These are phyloP conservation scores for Chrysopilus asiliformis DNA, from an alignment of 2,888 invertebrate genomes.

Conservation along the genomic window DNA sequence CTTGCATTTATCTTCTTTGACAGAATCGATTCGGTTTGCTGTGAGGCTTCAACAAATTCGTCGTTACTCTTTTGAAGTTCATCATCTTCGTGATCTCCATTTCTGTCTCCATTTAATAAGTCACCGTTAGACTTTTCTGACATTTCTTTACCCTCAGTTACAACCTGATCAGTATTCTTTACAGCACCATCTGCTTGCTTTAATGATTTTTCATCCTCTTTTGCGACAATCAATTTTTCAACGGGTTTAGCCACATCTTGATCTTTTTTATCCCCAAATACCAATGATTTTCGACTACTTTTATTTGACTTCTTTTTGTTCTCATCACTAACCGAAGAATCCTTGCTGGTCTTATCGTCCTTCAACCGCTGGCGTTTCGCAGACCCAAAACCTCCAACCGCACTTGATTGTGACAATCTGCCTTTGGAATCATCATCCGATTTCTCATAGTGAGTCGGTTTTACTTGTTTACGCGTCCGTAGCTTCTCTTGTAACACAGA, in stretches of 20 bases:
- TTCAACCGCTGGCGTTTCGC: not conserved
- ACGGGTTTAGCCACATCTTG: too few relatives aligned
- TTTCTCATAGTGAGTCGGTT: too few relatives aligned
- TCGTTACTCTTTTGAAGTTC: too few relatives aligned
- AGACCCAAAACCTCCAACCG: not conserved
- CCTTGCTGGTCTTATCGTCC: not conserved
- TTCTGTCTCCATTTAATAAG: not conserved
- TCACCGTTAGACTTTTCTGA: too few relatives aligned
- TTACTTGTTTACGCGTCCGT: not conserved
- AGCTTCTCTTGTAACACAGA: constrained; percentile 4
- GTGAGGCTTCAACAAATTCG: constrained; percentile 11
- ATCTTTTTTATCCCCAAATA: too few relatives aligned
- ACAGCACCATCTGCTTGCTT: not conserved
- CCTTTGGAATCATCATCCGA: not conserved
- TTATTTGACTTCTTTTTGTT: not conserved
- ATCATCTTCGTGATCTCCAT: constrained; percentile 3
- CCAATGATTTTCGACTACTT: too few relatives aligned
- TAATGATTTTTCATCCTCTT: too few relatives aligned
- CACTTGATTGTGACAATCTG: not conserved
- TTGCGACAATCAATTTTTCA: too few relatives aligned
- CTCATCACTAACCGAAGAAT: not conserved
- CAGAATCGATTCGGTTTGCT: constrained; percentile 11
- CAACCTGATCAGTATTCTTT: not conserved
- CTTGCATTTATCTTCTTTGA: constrained; percentile 10
- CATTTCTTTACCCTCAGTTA: not conserved